phyloP scores from a whole-genome alignment of 2,888 invertebrate genomes.

The Sipha maydis region DNA sequence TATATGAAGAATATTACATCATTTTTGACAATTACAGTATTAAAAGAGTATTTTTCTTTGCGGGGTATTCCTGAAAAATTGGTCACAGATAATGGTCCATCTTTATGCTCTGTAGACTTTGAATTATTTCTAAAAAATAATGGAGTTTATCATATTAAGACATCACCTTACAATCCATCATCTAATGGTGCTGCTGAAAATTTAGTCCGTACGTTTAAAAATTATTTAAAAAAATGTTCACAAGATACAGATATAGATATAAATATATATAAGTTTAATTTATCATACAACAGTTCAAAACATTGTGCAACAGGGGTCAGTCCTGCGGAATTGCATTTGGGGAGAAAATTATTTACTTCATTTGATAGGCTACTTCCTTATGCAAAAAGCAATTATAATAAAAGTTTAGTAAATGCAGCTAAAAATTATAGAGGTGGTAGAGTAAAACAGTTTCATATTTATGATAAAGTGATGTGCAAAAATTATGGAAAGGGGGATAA shows the following conservation, averaged over 20 bases:
- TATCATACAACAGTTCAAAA: background rate
- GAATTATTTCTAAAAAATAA: too few species aligned
- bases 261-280: background rate
- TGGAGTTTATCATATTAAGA: background rate
- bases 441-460: background rate
- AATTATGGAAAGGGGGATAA: background rate
- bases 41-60: background rate
- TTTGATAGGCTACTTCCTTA: conserved; percentile 1
- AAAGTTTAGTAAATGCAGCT: background rate
- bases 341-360: background rate
- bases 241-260: background rate
- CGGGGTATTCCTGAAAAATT: background rate
- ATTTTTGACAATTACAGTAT: background rate
- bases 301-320: background rate
- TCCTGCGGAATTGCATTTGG: background rate
- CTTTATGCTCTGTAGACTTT: background rate
- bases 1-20: conserved; percentile 11
- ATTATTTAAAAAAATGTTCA: background rate
- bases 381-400: background rate
- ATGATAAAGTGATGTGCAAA: background rate
- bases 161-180: background rate
- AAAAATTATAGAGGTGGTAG: conserved; percentile 21
- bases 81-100: background rate
- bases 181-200: background rate
- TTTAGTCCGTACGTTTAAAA: background rate